phyloP scores from a whole-genome alignment of 92 coral and sea anemone species.

The Epizoanthus ramosus region DNA sequence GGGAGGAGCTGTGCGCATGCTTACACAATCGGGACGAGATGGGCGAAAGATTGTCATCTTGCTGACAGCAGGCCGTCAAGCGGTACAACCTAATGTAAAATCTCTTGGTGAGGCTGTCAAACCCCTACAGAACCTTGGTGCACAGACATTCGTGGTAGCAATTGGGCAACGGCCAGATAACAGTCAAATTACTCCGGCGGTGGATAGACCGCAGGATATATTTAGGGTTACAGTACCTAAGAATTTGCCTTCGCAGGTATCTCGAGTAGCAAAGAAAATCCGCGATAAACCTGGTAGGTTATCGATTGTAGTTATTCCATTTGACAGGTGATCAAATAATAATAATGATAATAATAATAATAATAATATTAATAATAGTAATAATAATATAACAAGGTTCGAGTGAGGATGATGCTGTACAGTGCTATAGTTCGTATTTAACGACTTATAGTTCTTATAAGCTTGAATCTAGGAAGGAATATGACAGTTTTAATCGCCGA shows the following conservation, averaged over 20 bases:
- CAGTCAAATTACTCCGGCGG: conserved; percentile 32
- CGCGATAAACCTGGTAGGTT: conserved; percentile 35
- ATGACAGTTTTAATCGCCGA: no score
- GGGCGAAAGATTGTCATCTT: conserved; percentile 64
- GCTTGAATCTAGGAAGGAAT: no score
- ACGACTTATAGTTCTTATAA: no score
- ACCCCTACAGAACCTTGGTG: conserved; percentile 64
- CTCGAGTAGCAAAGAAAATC: conserved; percentile 22
- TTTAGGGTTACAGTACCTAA: conserved; percentile 37
- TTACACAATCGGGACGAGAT: conserved; percentile 51
- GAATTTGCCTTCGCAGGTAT: conserved; percentile 23
- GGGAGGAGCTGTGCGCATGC: conserved; percentile 44
- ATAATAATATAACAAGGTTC: no score
- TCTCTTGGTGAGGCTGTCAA: conserved; percentile 70
- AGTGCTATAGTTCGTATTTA: no score
- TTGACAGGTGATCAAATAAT: no score
- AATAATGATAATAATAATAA: no score
- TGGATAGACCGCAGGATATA: conserved; percentile 47
- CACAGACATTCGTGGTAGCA: conserved; percentile 75
- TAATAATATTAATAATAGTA: no score
- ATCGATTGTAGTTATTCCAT: no score
- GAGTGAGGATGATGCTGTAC: no score
- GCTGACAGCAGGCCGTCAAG: conserved; percentile 70
- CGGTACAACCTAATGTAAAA: conserved; percentile 30
- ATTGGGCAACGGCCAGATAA: conserved; percentile 14